phyloP scores from a whole-genome alignment of 2,888 invertebrate species.

The Pollenia amentaria region DNA sequence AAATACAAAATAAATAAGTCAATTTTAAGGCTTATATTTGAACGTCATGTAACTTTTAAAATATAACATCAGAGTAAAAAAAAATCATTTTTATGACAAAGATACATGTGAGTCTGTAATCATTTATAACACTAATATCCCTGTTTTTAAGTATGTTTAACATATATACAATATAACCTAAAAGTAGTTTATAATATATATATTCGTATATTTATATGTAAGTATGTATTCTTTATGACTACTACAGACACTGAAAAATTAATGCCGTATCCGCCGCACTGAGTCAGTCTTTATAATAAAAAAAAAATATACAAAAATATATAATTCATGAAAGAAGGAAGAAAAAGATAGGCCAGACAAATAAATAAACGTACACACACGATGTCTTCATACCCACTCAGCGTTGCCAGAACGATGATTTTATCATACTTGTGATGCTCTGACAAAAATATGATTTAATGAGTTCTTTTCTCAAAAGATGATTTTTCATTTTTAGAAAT shows the following conservation, averaged over 20 bases:
- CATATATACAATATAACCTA: neutral
- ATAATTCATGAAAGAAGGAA: conserved; percentile 3
- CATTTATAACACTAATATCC: conserved; percentile 19
- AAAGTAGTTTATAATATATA: neutral
- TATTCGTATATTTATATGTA: neutral
- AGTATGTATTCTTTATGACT: conserved; percentile 6
- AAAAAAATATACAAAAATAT: neutral
- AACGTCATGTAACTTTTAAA: neutral
- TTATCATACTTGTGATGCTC: too few relatives aligned
- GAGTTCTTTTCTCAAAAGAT: too few relatives aligned
- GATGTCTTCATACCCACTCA: too few relatives aligned
- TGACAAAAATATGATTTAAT: too few relatives aligned
- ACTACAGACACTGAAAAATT: conserved; percentile 22
- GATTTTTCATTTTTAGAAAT: too few relatives aligned
- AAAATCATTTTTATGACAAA: conserved; percentile 38
- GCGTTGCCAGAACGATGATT: too few relatives aligned
- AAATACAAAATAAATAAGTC: neutral
- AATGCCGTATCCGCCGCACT: conserved; percentile 35
- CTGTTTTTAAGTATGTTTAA: neutral
- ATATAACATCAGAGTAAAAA: neutral
- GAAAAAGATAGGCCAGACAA: neutral
- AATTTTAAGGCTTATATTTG: conserved; percentile 25
- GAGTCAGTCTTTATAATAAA: conserved; percentile 7
- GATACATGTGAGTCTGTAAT: conserved; percentile 33
- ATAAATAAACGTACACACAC: neutral